Evolutionary conservation across 2,797 vertebrate genomes (phyloP), one percentile per base, ranked within the genome.

Genomic region (Manis crassicaudata): DNA sequence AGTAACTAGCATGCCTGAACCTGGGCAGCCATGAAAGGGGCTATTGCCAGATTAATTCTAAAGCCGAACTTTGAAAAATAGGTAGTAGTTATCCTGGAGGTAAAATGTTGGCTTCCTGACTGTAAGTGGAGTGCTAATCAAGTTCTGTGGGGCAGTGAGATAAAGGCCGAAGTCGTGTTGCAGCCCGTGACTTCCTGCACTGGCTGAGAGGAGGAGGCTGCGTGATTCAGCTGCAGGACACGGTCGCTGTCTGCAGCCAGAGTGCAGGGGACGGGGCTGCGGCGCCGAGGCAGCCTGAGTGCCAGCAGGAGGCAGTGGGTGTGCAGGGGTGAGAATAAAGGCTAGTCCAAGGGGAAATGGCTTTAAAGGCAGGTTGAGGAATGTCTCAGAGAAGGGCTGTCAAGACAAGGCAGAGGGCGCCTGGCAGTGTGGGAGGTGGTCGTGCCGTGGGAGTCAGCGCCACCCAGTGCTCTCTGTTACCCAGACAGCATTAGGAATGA

Each of bases 391-490:
- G 43, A n/a, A 20, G 8, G 27, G 70, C 32, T 27, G 13, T 35
- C 5, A n/a, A 65, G 37, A 29, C 2, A 0, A 10, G 27, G 50
- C 35, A 18, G 40, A n/a, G n/a, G 1, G 65, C 62, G 32, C 7
- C 6, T 3, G 54, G 88, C 35, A 32, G 21, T 32, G 27, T 60
- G 54, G 29, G 7, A 12, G 2, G 52, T 7, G 40, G 46, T 40
- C n/a, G 0, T 10, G 25, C 14, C 72, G 21, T 29, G 16, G 23
- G 0, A 11, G 70, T 54, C 76, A 37, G 32, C 0, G 43, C 43
- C 43, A 8, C 37, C 79, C 63, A 25, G 50, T 14, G 70, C n/a
- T 18, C 40, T 18, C 5, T 32, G 16, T 54, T 40, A 29, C 6
- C 46, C 67, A 17, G 5, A 25, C 43, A 40, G 76, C 73, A 56